A percentile compares a stretch with the other conserved stretches of the same genome.
Conservation (phyloP, 2,888 invertebrate genomes). For the Campoplex capitator region DNA sequence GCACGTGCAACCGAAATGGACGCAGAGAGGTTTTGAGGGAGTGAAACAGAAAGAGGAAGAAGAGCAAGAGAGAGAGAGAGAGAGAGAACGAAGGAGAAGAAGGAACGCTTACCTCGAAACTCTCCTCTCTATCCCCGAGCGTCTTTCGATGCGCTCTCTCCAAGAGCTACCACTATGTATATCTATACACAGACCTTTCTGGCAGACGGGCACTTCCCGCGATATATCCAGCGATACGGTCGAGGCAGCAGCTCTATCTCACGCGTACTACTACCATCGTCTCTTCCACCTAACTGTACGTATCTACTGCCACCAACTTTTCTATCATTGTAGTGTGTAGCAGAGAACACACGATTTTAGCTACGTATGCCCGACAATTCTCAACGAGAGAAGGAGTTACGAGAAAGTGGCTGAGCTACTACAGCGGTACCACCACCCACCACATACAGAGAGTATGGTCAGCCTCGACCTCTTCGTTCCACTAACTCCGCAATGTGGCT, state of each 20-base stretch:
- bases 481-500: slow-evolving; percentile 37
- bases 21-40: slow-evolving; percentile 10
- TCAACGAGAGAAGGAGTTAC: slow-evolving; percentile 55
- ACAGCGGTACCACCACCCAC: slow-evolving; percentile 2
- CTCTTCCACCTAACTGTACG: slow-evolving; percentile 21
- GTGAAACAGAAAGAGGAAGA: slow-evolving; percentile 8
- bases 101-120: slow-evolving; percentile 61
- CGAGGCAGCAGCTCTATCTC: slow-evolving; percentile 63
- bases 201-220: slow-evolving; percentile 66
- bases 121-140: slow-evolving; percentile 53
- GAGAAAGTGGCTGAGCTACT: slow-evolving; percentile 41
- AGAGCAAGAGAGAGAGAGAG: background rate
- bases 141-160: slow-evolving; percentile 58
- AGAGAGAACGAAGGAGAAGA: slow-evolving; percentile 27
- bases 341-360: slow-evolving; percentile 20
- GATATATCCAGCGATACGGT: slow-evolving; percentile 68
- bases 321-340: slow-evolving; percentile 8
- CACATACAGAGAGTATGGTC: slow-evolving; percentile 40
- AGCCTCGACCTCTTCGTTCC: slow-evolving; percentile 35
- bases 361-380: slow-evolving; percentile 51
- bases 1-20: slow-evolving; percentile 30
- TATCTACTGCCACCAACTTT: slow-evolving; percentile 12
- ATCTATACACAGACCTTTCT: slow-evolving; percentile 38
- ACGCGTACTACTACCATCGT: slow-evolving; percentile 46
- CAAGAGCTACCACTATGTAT: slow-evolving; percentile 29